Evolutionary conservation across 2,113 vertebrate genomes (phyloP).

Genomic region (Hydrochoerus hydrochaeris): DNA sequence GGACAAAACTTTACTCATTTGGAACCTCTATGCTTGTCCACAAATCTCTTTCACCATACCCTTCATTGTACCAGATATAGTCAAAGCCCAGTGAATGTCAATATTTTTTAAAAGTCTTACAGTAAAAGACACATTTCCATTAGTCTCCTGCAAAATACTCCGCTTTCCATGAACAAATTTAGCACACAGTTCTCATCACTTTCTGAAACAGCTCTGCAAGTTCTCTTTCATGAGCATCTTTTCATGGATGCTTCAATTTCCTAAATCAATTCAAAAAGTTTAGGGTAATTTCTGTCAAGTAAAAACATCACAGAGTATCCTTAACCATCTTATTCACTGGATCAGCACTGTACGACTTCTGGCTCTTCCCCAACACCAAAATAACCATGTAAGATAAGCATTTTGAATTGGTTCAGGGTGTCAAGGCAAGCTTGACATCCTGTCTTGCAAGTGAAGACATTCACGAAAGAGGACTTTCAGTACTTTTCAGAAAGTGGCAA

Average conservation of each 20-base stretch:
- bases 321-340: neutral
- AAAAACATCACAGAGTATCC: neutral
- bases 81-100: neutral
- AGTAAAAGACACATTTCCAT: neutral
- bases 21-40: neutral
- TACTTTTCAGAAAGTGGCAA: neutral
- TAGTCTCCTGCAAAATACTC: neutral
- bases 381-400: neutral
- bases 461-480: neutral
- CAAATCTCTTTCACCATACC: neutral
- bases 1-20: neutral
- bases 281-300: neutral
- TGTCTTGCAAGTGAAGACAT: neutral
- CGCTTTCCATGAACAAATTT: neutral
- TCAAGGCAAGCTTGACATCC: no score
- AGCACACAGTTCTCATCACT: neutral
- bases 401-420: neutral
- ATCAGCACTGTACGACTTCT: neutral
- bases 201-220: neutral
- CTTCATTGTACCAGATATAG: neutral
- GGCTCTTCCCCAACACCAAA: neutral
- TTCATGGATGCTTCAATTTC: neutral
- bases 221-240: neutral
- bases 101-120: neutral
- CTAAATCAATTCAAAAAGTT: neutral